Base-by-base conservation (phyloP, 2,888 invertebrate genomes). In the Sphecodes monilicornis region DNA sequence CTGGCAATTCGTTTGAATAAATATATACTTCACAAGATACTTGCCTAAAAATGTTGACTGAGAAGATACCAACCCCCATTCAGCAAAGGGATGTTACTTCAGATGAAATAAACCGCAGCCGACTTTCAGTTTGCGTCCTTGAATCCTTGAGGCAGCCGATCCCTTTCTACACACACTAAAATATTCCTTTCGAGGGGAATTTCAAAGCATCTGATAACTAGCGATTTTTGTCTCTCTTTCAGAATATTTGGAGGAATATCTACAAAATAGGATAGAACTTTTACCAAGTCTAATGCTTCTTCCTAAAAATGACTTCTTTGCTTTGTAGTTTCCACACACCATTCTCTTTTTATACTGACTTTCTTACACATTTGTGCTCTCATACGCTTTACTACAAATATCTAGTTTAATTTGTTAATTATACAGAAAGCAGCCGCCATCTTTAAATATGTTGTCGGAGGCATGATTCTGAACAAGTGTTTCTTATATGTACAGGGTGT, bases 161-260 rank as follows among this genome's bases (percentile, higher is more conserved):
- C 64, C 81, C 41, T 60, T 39, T 69, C 57, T 72, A 73, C 22
- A 66, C 57, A n/a, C 16, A 70, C 73, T 78, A 54, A 83, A 83
- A 83, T 86, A 80, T 83, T 80, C 74, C 83, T 76, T 82, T 80
- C 80, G 71, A 68, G 80, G 74, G 86, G 78, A 71, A 72, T 70
- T 80, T 46, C 69, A 36, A 82, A 80, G 72, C 78, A 76, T 83
- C 69, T 54, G n/a, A 29, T 22, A 76, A 39, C 68, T 73, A 73
- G 80, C 78, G 86, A 86, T 86, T 83, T 86, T 78, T 71, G 57
- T 41, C 78, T 57, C 60, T 36, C 66, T 1, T 29, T 16, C 1
- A 13, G 29, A 39, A 66, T 22, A 66, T 50, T 22, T 16, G 1
- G 22, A 22, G 50, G 8, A 50, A 50, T 50, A 50, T 22, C 4